Percentiles rank a stretch among this genome's conserved stretches.
Conservation (phyloP, 2,113 vertebrate species). For the Leucopsar rothschildi region DNA sequence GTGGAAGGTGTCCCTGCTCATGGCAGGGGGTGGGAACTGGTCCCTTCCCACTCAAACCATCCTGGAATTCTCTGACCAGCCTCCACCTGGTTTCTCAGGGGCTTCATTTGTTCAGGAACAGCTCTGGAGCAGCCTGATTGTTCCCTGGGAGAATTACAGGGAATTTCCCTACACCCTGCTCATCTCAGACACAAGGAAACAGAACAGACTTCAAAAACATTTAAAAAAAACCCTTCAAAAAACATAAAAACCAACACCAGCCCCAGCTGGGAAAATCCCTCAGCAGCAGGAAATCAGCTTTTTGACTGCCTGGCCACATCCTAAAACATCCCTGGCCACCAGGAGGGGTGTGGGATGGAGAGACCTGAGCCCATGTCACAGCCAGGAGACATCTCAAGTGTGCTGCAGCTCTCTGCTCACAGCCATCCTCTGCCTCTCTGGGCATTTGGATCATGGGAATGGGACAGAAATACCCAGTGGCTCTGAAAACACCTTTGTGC, state of each 20-base stretch:
- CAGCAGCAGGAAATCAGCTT: neutral
- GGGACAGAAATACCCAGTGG: neutral
- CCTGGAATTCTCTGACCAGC: neutral
- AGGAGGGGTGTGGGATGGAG: neutral
- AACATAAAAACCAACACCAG: neutral
- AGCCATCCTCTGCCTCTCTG: neutral
- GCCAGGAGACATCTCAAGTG: neutral
- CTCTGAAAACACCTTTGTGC: neutral
- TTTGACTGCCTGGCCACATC: neutral
- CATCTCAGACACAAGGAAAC: neutral
- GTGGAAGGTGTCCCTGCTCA: neutral
- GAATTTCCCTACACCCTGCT: accelerated
- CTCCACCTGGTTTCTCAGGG: neutral
- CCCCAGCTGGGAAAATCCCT: neutral
- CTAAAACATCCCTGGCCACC: neutral
- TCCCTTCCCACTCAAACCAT: neutral
- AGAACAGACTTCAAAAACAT: accelerated
- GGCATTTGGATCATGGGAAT: neutral
- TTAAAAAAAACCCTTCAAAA: neutral
- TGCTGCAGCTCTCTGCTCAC: neutral
- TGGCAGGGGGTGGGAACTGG: neutral
- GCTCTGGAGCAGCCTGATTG: neutral
- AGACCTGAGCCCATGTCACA: neutral
- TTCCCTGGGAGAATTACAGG: neutral
- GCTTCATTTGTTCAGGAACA: neutral